Evolutionary conservation across 2,113 vertebrate species (phyloP).

Genomic region (Chaenogobius annularis): DNA sequence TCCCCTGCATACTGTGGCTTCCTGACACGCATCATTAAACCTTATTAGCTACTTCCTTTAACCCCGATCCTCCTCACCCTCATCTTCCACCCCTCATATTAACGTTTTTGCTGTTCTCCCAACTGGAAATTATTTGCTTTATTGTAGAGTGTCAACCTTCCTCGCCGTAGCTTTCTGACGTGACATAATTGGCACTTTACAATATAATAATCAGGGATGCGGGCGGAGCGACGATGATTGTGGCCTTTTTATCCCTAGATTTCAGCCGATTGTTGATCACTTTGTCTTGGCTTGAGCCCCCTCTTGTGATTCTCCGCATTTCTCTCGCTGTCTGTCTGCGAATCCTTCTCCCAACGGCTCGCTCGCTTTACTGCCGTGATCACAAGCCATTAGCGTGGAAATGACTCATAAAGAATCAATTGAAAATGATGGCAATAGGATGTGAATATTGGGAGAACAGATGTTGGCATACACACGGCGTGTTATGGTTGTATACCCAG

Average conservation of each 20-base stretch:
- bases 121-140: constrained; percentile 99
- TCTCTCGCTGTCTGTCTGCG: constrained; percentile 82
- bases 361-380: constrained; percentile 76
- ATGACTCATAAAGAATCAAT: constrained; percentile 87
- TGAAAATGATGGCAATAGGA: constrained; percentile 73
- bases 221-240: constrained; percentile 86
- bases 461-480: constrained; percentile 47
- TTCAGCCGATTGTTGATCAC: constrained; percentile 87
- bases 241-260: constrained; percentile 91
- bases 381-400: constrained; percentile 90
- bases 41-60: constrained; percentile 99
- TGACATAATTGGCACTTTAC: constrained; percentile 97
- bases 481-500: constrained; percentile 55
- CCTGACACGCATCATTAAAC: constrained; percentile 99
- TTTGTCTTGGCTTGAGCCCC: constrained; percentile 43
- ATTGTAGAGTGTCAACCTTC: constrained; percentile 97
- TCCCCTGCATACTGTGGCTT: constrained; percentile 98
- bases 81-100: constrained; percentile 98
- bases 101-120: constrained; percentile 96
- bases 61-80: constrained; percentile 95
- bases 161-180: constrained; percentile 93
- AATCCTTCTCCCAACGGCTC: constrained; percentile 85
- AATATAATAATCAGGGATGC: constrained; percentile 97
- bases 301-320: constrained; percentile 40
- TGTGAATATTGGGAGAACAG: constrained; percentile 62